Percentiles rank a stretch among this genome's conserved stretches.
phyloP scores from a whole-genome alignment of 2,888 invertebrate species.

The Mimas tiliae region DNA sequence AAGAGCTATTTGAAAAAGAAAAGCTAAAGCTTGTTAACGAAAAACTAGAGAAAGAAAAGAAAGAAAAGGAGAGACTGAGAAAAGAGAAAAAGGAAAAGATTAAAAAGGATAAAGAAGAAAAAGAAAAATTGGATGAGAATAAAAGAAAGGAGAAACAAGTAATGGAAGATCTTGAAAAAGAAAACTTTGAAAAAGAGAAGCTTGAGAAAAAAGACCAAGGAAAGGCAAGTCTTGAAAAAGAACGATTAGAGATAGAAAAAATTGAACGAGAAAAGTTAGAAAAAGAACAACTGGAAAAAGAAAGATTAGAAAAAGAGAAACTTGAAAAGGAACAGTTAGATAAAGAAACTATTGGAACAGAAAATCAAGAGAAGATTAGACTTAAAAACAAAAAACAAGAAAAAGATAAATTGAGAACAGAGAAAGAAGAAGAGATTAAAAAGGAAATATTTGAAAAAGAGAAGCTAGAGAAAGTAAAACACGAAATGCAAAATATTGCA shows the following conservation, averaged over 20 bases:
- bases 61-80: constrained; percentile 19
- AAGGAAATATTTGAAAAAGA: constrained; percentile 30
- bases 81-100: constrained; percentile 17
- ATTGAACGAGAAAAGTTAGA: constrained; percentile 14
- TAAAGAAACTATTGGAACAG: constrained; percentile 26
- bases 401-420: constrained; percentile 27
- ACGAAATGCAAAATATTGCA: constrained; percentile 29
- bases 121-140: too few relatives aligned
- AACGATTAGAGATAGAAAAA: constrained; percentile 25
- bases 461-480: constrained; percentile 21
- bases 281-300: background rate
- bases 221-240: constrained; percentile 26
- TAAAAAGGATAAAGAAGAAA: too few relatives aligned
- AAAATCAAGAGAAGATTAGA: too few relatives aligned
- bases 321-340: constrained; percentile 31
- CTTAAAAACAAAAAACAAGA: constrained; percentile 29
- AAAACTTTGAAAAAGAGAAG: constrained; percentile 18
- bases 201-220: constrained; percentile 25
- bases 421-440: constrained; percentile 11
- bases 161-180: background rate
- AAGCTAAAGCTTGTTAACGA: constrained; percentile 29
- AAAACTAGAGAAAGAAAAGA: constrained; percentile 30
- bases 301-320: constrained; percentile 27
- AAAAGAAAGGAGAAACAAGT: too few relatives aligned
- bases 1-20: constrained; percentile 29